Percentiles rank a stretch among this genome's conserved stretches.
These are phyloP conservation scores for Fistularia commersonii DNA, from an alignment of 2,797 vertebrate genomes.

Conservation along the genomic window DNA sequence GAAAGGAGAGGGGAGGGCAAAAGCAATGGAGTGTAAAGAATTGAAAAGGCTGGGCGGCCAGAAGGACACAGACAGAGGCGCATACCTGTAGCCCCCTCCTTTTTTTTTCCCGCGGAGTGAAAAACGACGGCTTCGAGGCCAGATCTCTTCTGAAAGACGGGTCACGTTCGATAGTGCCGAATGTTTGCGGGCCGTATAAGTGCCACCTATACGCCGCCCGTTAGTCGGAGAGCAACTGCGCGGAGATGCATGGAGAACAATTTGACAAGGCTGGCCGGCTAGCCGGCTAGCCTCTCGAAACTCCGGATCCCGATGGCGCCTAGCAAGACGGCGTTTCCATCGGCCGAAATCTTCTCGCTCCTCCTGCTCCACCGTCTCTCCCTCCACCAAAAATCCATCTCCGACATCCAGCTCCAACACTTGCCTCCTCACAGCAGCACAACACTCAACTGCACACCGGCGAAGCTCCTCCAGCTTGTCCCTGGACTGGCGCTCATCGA, in stretches of 20 bases:
- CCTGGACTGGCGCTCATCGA: too few relatives aligned
- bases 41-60: slow-evolving; percentile 57
- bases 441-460: too few relatives aligned
- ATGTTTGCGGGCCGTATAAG: slow-evolving; percentile 41
- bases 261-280: slow-evolving; percentile 59
- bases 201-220: slow-evolving; percentile 61
- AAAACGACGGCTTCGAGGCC: slow-evolving; percentile 27
- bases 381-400: too few relatives aligned
- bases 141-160: slow-evolving; percentile 30
- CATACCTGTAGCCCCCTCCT: slow-evolving; percentile 52
- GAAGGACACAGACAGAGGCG: slow-evolving; percentile 43
- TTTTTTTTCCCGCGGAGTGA: slow-evolving; percentile 14
- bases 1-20: slow-evolving; percentile 53
- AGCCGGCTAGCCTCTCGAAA: too few relatives aligned
- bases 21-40: slow-evolving; percentile 66
- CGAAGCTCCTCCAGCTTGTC: too few relatives aligned
- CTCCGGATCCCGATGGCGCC: too few relatives aligned
- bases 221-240: slow-evolving; percentile 56
- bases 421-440: too few relatives aligned
- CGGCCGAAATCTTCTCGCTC: too few relatives aligned
- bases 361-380: too few relatives aligned
- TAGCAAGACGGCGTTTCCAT: too few relatives aligned
- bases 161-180: slow-evolving; percentile 48
- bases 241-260: slow-evolving; percentile 50
- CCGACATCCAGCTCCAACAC: too few relatives aligned